Evolutionary conservation across 1,140 invertebrate species (phyloP).

Genomic region (Bombus consobrinus): DNA sequence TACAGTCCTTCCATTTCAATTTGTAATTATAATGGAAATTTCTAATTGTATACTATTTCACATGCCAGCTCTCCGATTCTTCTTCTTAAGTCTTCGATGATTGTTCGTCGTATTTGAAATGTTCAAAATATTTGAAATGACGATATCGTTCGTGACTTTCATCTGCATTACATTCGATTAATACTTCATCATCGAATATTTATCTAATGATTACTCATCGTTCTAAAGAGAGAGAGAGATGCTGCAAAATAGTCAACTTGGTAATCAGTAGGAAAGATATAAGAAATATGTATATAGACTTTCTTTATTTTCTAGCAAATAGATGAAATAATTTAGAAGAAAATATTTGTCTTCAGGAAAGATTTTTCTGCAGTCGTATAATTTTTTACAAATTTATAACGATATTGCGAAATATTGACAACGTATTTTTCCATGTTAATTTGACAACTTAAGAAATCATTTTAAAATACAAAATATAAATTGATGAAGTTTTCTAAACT

Average conservation of each 20-base stretch:
- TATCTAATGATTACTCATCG: constrained; percentile 8
- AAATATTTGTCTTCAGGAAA: too few relatives aligned
- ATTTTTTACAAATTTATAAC: too few relatives aligned
- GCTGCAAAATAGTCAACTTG: too few relatives aligned
- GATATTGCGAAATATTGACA: too few relatives aligned
- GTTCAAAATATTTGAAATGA: neutral
- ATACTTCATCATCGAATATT: constrained; percentile 3
- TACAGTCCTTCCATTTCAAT: neutral
- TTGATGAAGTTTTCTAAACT: too few relatives aligned
- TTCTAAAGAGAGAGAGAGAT: neutral
- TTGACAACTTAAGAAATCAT: too few relatives aligned
- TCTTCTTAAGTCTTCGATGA: neutral
- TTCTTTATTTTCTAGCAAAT: too few relatives aligned
- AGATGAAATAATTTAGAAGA: too few relatives aligned
- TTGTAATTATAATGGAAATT: neutral
- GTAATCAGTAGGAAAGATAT: neutral
- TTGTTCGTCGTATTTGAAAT: neutral
- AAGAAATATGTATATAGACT: neutral
- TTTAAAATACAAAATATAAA: too few relatives aligned
- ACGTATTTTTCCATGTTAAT: too few relatives aligned
- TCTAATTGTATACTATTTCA: neutral
- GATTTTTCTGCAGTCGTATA: too few relatives aligned
- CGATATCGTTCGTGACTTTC: neutral
- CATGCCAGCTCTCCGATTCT: neutral
- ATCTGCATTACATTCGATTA: neutral